These are phyloP conservation scores for Teleopsis dalmanni DNA, from an alignment of 1,140 invertebrate species.

Conservation along the genomic window DNA sequence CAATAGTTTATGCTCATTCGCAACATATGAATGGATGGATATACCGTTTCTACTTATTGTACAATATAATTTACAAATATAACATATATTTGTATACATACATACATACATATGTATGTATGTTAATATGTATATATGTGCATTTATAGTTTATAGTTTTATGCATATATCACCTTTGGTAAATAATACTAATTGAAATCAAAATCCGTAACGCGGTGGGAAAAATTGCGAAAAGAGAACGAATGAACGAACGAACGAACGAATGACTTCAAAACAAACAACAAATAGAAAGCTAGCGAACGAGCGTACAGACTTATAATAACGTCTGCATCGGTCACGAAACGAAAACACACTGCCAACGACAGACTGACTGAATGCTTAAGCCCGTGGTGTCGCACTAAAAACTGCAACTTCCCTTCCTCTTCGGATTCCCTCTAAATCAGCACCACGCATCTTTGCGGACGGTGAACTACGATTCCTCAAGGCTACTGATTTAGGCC, in stretches of 20 bases:
- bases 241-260: conserved; percentile 1
- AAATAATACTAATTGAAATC: not conserved
- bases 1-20: not conserved
- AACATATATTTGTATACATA: not conserved
- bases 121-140: not conserved
- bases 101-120: not conserved
- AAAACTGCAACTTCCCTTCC: too few relatives aligned
- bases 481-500: conserved; percentile 17
- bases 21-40: not conserved
- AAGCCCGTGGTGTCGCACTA: not conserved
- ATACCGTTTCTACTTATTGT: not conserved
- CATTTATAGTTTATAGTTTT: not conserved
- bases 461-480: conserved; percentile 9
- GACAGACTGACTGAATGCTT: not conserved
- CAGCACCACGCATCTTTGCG: conserved; percentile 1
- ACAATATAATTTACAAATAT: too few relatives aligned
- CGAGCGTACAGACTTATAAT: conserved; percentile 3
- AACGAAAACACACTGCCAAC: conserved; percentile 14
- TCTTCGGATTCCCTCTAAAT: too few relatives aligned
- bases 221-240: not conserved
- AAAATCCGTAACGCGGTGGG: not conserved
- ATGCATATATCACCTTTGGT: not conserved
- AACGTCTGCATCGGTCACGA: conserved; percentile 11
- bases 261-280: not conserved
- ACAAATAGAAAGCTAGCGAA: conserved; percentile 2